phyloP scores from a whole-genome alignment of 2,113 vertebrate species.

The Dipodomys stephensi region DNA sequence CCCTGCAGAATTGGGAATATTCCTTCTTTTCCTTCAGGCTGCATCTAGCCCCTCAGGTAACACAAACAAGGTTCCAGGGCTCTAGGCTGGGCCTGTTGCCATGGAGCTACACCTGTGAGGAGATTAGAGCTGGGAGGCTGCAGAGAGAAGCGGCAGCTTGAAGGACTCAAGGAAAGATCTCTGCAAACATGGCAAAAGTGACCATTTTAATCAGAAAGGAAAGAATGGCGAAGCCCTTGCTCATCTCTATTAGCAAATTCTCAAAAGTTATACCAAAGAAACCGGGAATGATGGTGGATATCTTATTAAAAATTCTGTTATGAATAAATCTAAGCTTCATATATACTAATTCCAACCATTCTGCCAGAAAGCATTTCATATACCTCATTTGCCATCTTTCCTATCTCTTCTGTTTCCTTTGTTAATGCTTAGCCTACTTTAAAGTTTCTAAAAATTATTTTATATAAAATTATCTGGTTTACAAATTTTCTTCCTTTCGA shows the following conservation, averaged over 20 bases:
- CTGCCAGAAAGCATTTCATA: neutral
- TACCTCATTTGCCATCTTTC: neutral
- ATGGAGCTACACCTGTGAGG: conserved; percentile 85
- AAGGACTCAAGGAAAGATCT: conserved; percentile 63
- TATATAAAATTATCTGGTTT: neutral
- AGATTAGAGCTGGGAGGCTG: conserved; percentile 81
- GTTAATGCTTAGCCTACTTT: neutral
- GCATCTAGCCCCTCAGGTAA: conserved; percentile 76
- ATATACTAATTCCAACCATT: neutral
- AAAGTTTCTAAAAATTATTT: conserved; percentile 37
- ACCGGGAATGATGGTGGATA: neutral
- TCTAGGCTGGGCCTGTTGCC: conserved; percentile 86
- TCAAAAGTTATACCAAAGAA: neutral
- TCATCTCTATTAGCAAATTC: neutral
- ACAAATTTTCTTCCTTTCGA: neutral
- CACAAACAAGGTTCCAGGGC: conserved; percentile 85
- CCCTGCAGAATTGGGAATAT: neutral
- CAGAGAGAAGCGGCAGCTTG: conserved; percentile 69
- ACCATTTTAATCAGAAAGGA: conserved; percentile 62
- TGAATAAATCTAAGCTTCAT: conserved; percentile 22
- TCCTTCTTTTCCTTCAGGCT: conserved; percentile 35
- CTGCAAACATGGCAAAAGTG: conserved; percentile 50
- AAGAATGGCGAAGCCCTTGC: neutral
- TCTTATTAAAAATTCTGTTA: neutral
- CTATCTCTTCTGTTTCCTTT: conserved; percentile 50